Evolutionary conservation across 2,797 vertebrate genomes (phyloP).

Genomic region (Gastrophryne carolinensis): DNA sequence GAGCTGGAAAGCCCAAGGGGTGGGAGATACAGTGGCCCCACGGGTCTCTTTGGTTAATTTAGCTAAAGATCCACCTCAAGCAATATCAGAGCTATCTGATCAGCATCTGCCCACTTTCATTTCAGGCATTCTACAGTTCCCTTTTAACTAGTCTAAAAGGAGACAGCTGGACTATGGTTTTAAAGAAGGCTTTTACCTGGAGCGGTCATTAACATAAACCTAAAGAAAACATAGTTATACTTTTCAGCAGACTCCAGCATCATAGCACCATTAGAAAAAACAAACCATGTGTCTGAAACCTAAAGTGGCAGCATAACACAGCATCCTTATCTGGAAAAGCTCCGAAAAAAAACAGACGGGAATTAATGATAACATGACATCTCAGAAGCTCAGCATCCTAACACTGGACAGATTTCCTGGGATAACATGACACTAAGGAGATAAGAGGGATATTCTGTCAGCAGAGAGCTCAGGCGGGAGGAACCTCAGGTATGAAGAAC

Average conservation of each 20-base stretch:
- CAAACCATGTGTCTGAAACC: neutral
- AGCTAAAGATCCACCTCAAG: too few relatives aligned
- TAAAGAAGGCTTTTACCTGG: too few relatives aligned
- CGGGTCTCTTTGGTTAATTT: too few relatives aligned
- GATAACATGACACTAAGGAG: constrained; percentile 32
- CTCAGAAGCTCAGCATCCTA: constrained; percentile 11
- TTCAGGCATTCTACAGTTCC: too few relatives aligned
- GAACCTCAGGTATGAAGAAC: constrained; percentile 6
- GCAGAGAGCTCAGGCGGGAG: neutral
- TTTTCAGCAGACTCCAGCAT: neutral
- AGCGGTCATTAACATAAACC: too few relatives aligned
- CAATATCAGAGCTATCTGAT: too few relatives aligned
- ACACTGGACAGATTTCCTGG: constrained; percentile 39
- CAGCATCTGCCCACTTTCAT: too few relatives aligned
- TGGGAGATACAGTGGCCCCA: too few relatives aligned
- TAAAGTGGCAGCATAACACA: neutral
- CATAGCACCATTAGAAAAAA: neutral
- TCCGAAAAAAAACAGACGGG: constrained; percentile 35
- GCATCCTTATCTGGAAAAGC: constrained; percentile 17
- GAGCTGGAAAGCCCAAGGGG: too few relatives aligned
- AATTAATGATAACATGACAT: constrained; percentile 30
- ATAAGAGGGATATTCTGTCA: constrained; percentile 35
- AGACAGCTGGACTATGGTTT: too few relatives aligned
- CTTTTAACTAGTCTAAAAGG: too few relatives aligned
- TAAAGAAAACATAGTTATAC: neutral